phyloP scores from a whole-genome alignment of 2,888 invertebrate genomes.

The Osedax frankpressi region DNA sequence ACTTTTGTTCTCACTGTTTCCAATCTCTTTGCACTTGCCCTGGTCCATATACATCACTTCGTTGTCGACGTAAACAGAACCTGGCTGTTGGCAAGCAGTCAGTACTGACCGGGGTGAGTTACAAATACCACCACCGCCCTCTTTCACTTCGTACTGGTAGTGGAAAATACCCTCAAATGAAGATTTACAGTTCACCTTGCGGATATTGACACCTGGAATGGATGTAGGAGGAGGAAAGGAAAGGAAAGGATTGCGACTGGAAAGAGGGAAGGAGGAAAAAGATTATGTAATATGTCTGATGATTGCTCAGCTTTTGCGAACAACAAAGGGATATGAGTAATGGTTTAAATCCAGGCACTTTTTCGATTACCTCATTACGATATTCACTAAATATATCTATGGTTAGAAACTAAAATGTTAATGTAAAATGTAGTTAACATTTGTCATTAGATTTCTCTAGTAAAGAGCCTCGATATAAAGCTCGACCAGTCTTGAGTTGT shows the following conservation, averaged over 20 bases:
- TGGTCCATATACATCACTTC: conserved; percentile 92
- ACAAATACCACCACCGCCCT: conserved; percentile 52
- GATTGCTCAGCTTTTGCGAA: neutral
- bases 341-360: neutral
- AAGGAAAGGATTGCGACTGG: neutral
- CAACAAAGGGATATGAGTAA: too few relatives aligned
- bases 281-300: neutral
- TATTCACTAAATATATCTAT: neutral
- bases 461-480: too few relatives aligned
- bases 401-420: too few relatives aligned
- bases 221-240: neutral
- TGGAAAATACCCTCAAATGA: conserved; percentile 45
- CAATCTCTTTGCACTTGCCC: conserved; percentile 57
- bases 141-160: conserved; percentile 41
- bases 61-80: conserved; percentile 88
- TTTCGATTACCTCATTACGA: neutral
- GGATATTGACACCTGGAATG: conserved; percentile 30
- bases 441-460: too few relatives aligned
- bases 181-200: conserved; percentile 41
- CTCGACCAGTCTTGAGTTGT: too few relatives aligned
- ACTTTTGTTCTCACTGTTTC: conserved; percentile 31
- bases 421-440: too few relatives aligned
- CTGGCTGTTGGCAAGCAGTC: conserved; percentile 84
- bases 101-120: conserved; percentile 73
- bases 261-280: neutral